Evolutionary conservation across 2,113 vertebrate genomes (phyloP), one percentile per base, ranked within the genome.

Genomic region (Nicator chloris): DNA sequence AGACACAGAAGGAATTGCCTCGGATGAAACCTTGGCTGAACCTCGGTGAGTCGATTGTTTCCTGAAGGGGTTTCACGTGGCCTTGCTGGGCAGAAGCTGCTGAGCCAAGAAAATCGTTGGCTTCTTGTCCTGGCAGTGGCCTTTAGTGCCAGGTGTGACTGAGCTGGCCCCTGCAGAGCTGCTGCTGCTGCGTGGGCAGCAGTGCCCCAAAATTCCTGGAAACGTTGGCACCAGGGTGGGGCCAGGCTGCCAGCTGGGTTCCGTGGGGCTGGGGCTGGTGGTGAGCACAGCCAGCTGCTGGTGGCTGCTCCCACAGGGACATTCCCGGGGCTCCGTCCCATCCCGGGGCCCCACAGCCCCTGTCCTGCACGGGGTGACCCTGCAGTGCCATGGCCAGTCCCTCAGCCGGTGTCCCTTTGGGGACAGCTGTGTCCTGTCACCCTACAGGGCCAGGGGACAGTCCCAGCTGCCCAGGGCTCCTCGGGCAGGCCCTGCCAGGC

Each of bases 351-450:
- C 50, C 6, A 1, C 2, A 3, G 6, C 14, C 15, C 75, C 11
- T 16, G 5, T 49, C 21, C 50, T 22, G 44, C 12, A 0, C 0
- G 5, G 49, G 69, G 21, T 2, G n/a, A 23, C 22, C 17, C 75
- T 13, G 15, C 53, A 6, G 26, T 9, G 28, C 24, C 22, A 1
- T 0, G 3, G 8, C 44, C 24, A 0, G 4, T 3, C 45, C 22
- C 33, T 30, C 40, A 9, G 1, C 37, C 44, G 3, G 26, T 9
- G 59, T 51, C 17, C 61, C 45, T 14, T 3, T 1, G 26, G 76
- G 70, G 45, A 7, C 49, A 4, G 47, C 13, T 15, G 18, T 20
- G 14, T 17, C 51, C 24, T 1, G 1, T 11, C 11, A 3, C 63
- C 0, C 4, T 8, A 2, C 88, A 24, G 56, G 54, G 26, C 69